Evolutionary conservation across 1,140 invertebrate genomes (phyloP).

Genomic region (Archivesica marissinica): DNA sequence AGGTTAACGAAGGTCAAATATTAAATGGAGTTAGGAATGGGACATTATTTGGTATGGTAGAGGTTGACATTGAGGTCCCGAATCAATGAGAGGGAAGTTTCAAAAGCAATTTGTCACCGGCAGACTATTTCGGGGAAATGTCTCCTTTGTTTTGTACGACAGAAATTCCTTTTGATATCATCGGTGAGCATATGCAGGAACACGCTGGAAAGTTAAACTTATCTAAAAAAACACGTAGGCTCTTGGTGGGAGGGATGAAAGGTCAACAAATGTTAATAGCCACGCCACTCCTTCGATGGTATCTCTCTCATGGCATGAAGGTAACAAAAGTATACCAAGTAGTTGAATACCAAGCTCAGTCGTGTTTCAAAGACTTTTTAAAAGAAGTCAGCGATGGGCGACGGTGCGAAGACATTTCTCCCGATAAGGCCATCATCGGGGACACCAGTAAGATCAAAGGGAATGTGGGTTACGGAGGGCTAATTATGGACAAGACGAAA

Average conservation of each 20-base stretch:
- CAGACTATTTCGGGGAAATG: constrained; percentile 50
- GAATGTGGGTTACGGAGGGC: constrained; percentile 44
- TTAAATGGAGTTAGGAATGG: constrained; percentile 36
- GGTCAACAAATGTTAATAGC: constrained; percentile 48
- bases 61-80: constrained; percentile 61
- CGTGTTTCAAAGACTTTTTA: constrained; percentile 61
- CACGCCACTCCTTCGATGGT: constrained; percentile 58
- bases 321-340: constrained; percentile 63
- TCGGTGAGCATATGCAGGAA: constrained; percentile 61
- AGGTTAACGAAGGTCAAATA: too few relatives aligned
- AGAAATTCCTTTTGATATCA: constrained; percentile 45
- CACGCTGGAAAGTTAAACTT: constrained; percentile 36
- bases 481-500: constrained; percentile 54
- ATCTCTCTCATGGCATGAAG: constrained; percentile 55
- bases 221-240: constrained; percentile 35
- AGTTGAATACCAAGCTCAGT: constrained; percentile 54
- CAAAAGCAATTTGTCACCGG: background rate
- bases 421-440: constrained; percentile 35
- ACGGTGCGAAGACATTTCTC: constrained; percentile 54
- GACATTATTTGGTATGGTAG: constrained; percentile 62
- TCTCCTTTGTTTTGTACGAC: constrained; percentile 57
- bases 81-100: background rate
- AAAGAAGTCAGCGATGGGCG: constrained; percentile 57
- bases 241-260: constrained; percentile 49
- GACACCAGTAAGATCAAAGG: constrained; percentile 58